Evolutionary conservation across 2,113 vertebrate species (phyloP).

Genomic region (Tragelaphus imberbis): DNA sequence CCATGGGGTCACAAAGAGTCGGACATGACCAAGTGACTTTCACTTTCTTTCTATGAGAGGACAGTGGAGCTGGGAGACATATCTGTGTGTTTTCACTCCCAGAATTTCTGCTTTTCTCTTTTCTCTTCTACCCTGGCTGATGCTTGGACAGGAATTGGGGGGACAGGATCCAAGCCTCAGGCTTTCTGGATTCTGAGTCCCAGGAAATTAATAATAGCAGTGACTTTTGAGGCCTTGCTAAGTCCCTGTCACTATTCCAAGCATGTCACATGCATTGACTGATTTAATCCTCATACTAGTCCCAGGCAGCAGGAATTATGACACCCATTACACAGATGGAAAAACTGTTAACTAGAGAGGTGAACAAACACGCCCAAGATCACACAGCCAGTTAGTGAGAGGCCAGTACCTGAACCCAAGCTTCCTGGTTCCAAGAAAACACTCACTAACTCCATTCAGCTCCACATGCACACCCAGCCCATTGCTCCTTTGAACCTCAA

Average conservation of each 20-base stretch:
- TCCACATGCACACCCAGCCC: background rate
- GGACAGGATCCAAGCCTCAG: background rate
- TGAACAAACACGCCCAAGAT: too few species aligned
- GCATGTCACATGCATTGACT: background rate
- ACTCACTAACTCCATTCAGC: background rate
- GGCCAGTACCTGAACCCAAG: background rate
- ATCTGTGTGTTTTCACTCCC: background rate
- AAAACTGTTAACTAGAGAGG: background rate
- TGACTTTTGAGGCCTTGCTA: background rate
- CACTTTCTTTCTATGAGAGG: background rate
- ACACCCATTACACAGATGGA: background rate
- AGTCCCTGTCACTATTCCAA: background rate
- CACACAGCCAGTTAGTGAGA: background rate
- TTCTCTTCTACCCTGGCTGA: background rate
- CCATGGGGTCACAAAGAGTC: background rate
- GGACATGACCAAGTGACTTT: background rate
- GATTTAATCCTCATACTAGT: accelerated
- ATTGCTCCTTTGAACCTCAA: accelerated
- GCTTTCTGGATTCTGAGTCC: background rate
- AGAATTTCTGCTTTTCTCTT: too few species aligned
- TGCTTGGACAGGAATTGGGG: accelerated
- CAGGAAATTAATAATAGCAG: background rate
- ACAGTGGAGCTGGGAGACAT: background rate
- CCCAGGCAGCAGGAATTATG: background rate
- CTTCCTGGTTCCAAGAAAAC: background rate